Base-by-base conservation (phyloP, 2,797 vertebrate species). In the Etheostoma perlongum region DNA sequence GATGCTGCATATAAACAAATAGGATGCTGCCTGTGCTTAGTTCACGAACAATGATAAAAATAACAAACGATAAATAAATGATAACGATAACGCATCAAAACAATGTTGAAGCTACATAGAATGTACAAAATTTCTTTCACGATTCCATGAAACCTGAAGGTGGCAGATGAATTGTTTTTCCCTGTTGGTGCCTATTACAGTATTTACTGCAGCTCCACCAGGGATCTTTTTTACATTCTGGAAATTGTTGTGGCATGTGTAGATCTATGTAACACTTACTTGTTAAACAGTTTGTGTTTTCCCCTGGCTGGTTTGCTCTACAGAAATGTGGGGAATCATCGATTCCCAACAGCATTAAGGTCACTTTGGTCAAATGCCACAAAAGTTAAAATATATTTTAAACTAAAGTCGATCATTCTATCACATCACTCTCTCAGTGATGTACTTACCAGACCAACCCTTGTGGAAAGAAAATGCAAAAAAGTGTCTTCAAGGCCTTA, bases 401-500 rank as follows among this genome's bases (percentile, higher is more conserved):
- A 65, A 73, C 6, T 5, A 4, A 74, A 78, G 36, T 72, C 42
- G 36, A 72, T 64, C 47, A 67, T 25, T 71, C 23, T 60, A 55
- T 80, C 72, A 49, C 23, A 73, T 80, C 54, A 23, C 16, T 7
- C 51, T 61, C 53, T 59, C 44, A 69, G 72, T 75, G 83, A 79
- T 72, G 18, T 51, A 19, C 81, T 67, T n/a, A 62, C 21, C 54
- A 66, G 72, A 64, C 51, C 46, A 58, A 36, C 67, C 78, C 77
- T 64, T 13, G 12, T 61, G 59, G 40, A 18, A 54, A 75, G 54
- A 44, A 71, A 67, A 47, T 10, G 1, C 19, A 27, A 58, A 84
- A 85, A 80, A 63, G 12, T 15, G 16, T 79, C 86, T 84, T 89
- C 65, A 89, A 89, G 86, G 87, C 78, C 62, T 68, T 48, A 16